Base-by-base conservation (phyloP, 2,113 vertebrate genomes). In the Phyllostomus hastatus region DNA sequence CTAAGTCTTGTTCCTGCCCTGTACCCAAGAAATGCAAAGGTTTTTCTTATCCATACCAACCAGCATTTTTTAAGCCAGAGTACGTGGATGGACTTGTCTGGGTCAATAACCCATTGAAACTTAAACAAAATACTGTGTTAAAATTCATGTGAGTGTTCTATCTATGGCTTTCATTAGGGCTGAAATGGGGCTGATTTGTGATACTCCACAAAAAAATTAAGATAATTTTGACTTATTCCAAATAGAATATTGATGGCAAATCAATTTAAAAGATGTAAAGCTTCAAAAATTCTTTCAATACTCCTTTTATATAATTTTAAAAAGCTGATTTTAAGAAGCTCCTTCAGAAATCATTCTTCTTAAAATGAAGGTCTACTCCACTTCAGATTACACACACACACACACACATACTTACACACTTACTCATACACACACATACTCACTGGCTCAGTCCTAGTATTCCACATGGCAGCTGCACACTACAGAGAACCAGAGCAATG, bases 281-380 rank as follows among this genome's bases (percentile, higher is more conserved):
- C 64, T 91, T 31, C 28, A 4, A 79, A 94, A 94, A 72, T 67
- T 92, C 33, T 91, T 87, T 66, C n/a, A 82, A 61, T 73, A 54
- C 11, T 82, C 41, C 41, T 80, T 76, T 81, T 41, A 52, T 35
- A 54, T 73, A n/a, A 85, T 64, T 83, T 86, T 64, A 24, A 76
- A 86, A 93, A 86, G 35, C 5, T 78, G 6, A 90, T 96, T 78
- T 88, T 52, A 83, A 89, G 59, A 81, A 67, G 52, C 2, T 2
- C 17, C 2, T 67, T 83, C 38, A 70, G 43, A 84, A 94, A 69
- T 80, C 17, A 59, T 16, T 64, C 43, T 84, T 54, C 16, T 82
- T 91, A 82, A 85, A 46, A 24, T 88, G 48, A 46, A 90, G 22
- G 20, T 9, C 4, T 66, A 59, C 12, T 46, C 11, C 26, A 50